Conservation (phyloP, 37 sponge, comb jelly and placozoan species). For the Haliclona indistincta region DNA sequence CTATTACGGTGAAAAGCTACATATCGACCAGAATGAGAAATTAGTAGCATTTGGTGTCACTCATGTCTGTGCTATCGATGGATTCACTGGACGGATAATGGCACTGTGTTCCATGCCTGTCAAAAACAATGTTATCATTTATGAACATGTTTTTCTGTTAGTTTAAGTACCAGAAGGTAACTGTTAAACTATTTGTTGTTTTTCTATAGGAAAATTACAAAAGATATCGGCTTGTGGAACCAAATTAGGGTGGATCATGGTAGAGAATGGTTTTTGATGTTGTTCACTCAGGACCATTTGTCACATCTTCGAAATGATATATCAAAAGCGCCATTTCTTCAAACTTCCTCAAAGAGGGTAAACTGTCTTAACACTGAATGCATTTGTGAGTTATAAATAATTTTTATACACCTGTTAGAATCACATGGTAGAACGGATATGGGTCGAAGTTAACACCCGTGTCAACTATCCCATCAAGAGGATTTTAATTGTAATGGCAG, state of each 20-base stretch:
- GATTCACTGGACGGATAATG: conserved; percentile 39
- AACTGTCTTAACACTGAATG: no score
- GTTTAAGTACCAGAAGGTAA: no score
- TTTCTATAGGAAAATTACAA: no score
- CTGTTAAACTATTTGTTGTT: no score
- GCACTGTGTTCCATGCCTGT: conserved; percentile 14
- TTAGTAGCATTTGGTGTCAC: conserved; percentile 43
- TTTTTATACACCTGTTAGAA: no score
- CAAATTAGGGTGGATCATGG: conserved; percentile 48
- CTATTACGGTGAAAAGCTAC: conserved; percentile 50
- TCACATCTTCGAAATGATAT: background rate
- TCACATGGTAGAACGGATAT: conserved; percentile 21
- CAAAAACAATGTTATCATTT: conserved; percentile 42
- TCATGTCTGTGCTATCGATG: conserved; percentile 39
- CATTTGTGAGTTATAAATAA: no score
- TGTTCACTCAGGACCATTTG: background rate
- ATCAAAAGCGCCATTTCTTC: background rate
- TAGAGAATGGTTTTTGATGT: conserved; percentile 7
- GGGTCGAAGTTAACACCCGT: conserved; percentile 27
- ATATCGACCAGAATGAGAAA: conserved; percentile 59
- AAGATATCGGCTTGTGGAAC: conserved; percentile 28
- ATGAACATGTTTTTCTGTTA: conserved; percentile 15
- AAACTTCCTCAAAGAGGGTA: conserved; percentile 19
- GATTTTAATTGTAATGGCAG: background rate
- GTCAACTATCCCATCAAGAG: conserved; percentile 28